phyloP scores from a whole-genome alignment of 1,140 invertebrate genomes.

The Brachionus koreanus region DNA sequence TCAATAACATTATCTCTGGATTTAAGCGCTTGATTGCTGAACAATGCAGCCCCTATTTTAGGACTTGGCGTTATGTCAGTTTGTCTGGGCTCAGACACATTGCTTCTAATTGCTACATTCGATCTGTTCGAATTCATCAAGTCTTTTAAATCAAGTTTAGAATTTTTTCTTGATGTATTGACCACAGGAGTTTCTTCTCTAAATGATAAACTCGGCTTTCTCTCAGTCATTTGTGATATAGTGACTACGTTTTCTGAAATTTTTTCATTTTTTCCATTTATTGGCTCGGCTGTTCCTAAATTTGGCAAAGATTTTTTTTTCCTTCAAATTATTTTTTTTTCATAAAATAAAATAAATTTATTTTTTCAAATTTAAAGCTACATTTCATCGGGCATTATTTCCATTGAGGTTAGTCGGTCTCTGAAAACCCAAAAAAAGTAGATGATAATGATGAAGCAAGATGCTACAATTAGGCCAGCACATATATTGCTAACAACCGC shows the following conservation, averaged over 20 bases:
- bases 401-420: conserved; percentile 20
- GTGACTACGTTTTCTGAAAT: neutral
- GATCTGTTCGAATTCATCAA: neutral
- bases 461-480: conserved; percentile 20
- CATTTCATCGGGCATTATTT: neutral
- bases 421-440: conserved; percentile 38
- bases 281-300: neutral
- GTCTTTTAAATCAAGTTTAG: neutral
- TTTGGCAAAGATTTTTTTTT: neutral
- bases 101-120: neutral
- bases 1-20: neutral
- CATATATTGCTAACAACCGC: conserved; percentile 37
- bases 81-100: neutral
- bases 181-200: neutral
- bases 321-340: neutral
- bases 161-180: neutral
- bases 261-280: neutral
- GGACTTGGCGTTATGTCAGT: neutral
- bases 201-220: neutral
- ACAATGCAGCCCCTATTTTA: neutral
- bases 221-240: neutral
- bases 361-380: neutral
- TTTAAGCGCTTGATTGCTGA: neutral
- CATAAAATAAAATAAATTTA: neutral
- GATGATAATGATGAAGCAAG: conserved; percentile 19